Percentiles rank a stretch among this genome's conserved stretches.
Conservation (phyloP, 2,888 invertebrate species). For the Caenorhabditis panamensis region DNA sequence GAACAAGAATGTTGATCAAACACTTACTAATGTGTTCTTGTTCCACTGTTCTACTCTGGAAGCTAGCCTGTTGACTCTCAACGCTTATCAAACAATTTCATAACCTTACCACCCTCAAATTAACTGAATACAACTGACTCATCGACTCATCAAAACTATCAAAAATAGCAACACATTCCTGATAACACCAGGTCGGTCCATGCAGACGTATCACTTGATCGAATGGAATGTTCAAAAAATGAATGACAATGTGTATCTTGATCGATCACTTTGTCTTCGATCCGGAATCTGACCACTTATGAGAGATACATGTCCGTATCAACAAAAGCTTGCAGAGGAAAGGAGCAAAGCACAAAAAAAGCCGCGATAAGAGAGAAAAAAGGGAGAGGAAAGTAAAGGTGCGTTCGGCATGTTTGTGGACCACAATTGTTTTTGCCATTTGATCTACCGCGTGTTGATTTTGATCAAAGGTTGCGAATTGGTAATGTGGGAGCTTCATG, state of each 20-base stretch:
- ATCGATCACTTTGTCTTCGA: no score
- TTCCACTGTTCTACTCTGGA: not conserved
- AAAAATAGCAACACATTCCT: no score
- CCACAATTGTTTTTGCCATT: constrained; percentile 38
- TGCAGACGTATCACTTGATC: not conserved
- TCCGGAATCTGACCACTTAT: constrained; percentile 24
- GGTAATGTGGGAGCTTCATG: no score
- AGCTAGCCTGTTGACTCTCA: no score
- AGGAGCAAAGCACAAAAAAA: constrained; percentile 32
- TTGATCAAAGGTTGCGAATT: not conserved
- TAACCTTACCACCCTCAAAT: no score
- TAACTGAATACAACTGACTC: no score
- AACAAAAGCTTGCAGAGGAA: constrained; percentile 15
- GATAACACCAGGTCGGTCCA: no score
- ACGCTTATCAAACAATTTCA: no score
- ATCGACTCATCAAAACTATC: constrained; percentile 7
- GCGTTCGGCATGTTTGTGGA: constrained; percentile 16
- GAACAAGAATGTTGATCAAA: constrained; percentile 28
- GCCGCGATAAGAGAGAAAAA: not conserved
- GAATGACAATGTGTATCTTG: no score
- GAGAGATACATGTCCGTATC: constrained; percentile 44
- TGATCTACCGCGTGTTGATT: constrained; percentile 18
- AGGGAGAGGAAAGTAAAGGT: constrained; percentile 9
- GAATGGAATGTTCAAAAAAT: not conserved
- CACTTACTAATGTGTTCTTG: not conserved